Evolutionary conservation across 2,113 vertebrate species (phyloP).

Genomic region (Passer montanus): DNA sequence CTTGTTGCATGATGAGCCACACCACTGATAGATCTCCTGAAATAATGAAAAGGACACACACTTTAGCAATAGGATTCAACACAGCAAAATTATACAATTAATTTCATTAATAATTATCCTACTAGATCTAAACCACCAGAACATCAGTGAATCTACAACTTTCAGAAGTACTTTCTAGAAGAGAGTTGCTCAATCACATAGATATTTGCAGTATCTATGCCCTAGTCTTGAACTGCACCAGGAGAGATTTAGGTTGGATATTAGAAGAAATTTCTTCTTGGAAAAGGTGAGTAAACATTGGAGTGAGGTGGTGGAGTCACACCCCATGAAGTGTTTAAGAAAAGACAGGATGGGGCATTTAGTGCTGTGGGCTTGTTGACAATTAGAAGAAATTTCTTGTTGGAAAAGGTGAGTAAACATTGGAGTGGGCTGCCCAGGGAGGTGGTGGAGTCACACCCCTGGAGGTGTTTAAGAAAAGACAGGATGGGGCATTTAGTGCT

Average conservation of each 20-base stretch:
- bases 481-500: not conserved
- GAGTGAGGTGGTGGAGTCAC: not conserved
- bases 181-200: not conserved
- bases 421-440: not conserved
- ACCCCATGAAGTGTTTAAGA: not conserved
- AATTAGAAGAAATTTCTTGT: not conserved
- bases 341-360: not conserved
- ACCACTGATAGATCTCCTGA: conserved; percentile 92
- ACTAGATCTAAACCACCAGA: not conserved
- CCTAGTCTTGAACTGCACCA: not conserved
- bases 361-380: not conserved
- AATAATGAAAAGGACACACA: not conserved
- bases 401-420: not conserved
- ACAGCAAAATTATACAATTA: not conserved
- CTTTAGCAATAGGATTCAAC: not conserved
- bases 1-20: conserved; percentile 87
- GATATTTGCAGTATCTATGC: not conserved
- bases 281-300: not conserved
- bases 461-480: not conserved
- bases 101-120: not conserved
- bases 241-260: not conserved
- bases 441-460: not conserved
- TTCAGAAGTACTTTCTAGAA: not conserved
- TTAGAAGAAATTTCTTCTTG: not conserved
- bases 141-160: not conserved